These are phyloP conservation scores for Merodon equestris DNA, from an alignment of 2,888 invertebrate genomes.

Conservation along the genomic window DNA sequence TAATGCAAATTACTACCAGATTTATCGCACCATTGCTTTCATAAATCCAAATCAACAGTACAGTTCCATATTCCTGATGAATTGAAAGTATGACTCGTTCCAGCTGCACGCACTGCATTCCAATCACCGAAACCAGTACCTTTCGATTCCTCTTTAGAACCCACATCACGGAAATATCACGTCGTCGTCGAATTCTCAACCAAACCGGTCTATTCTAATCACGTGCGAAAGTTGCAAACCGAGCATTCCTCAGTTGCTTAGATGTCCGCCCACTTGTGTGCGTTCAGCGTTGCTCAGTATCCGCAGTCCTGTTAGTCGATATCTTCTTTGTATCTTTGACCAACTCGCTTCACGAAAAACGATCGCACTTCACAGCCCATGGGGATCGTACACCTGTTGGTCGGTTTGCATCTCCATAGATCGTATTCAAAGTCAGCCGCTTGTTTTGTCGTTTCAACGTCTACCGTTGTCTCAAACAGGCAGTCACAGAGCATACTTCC, in stretches of 20 bases:
- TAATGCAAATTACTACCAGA: too few relatives aligned
- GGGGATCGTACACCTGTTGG: conserved; percentile 5
- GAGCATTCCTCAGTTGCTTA: conserved; percentile 9
- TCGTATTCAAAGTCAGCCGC: neutral
- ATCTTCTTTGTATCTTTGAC: conserved; percentile 2
- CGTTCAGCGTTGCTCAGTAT: neutral
- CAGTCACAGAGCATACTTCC: conserved; percentile 40
- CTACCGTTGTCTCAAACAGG: conserved; percentile 11
- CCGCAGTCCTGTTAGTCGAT: neutral
- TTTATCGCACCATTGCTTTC: too few relatives aligned
- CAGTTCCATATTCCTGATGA: neutral
- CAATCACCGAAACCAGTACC: neutral
- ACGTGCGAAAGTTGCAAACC: conserved; percentile 18
- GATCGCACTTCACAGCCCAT: neutral
- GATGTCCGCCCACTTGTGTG: conserved; percentile 11
- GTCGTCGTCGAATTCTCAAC: neutral
- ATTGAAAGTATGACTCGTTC: neutral
- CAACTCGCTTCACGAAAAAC: neutral
- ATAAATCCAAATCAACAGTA: neutral
- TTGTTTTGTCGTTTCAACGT: conserved; percentile 8
- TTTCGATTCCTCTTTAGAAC: neutral
- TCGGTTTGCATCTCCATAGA: neutral
- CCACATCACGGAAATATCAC: conserved; percentile 1
- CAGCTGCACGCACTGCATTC: too few relatives aligned
- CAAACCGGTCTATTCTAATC: conserved; percentile 36